Evolutionary conservation across 2,888 invertebrate species (phyloP).

Genomic region (Drosophila paranaensis): DNA sequence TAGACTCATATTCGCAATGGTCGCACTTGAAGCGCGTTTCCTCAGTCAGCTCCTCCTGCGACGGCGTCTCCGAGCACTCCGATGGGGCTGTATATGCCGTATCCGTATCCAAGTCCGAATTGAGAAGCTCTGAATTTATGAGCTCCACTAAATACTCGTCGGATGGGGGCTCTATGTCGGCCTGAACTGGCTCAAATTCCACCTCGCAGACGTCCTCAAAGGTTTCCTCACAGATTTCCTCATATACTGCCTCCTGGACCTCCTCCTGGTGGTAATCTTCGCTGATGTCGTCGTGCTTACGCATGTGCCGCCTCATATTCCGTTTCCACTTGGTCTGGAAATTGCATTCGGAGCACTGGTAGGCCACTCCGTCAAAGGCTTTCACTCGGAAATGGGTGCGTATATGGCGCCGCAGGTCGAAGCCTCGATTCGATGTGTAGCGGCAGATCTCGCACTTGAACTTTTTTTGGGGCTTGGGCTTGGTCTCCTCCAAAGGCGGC

Average conservation of each 20-base stretch:
- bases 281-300: slow-evolving; percentile 8
- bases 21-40: slow-evolving; percentile 23
- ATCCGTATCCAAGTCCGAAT: slow-evolving; percentile 4
- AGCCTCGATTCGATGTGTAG: slow-evolving; percentile 36
- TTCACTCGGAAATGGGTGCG: slow-evolving; percentile 22
- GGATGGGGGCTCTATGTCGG: neutral
- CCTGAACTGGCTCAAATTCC: neutral
- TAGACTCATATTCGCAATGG: slow-evolving; percentile 41
- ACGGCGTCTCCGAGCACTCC: slow-evolving; percentile 5
- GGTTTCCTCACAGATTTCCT: neutral
- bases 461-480: slow-evolving; percentile 10
- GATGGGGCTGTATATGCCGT: neutral
- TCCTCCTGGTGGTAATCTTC: neutral
- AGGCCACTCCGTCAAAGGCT: slow-evolving; percentile 12
- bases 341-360: slow-evolving; percentile 29
- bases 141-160: slow-evolving; percentile 24
- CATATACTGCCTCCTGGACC: neutral
- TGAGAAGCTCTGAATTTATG: slow-evolving; percentile 11
- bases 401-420: slow-evolving; percentile 42
- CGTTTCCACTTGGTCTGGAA: slow-evolving; percentile 52
- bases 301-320: slow-evolving; percentile 41
- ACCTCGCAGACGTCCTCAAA: neutral
- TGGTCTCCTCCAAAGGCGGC: neutral
- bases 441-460: slow-evolving; percentile 39
- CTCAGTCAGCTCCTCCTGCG: neutral